Conservation (phyloP, 2,797 vertebrate species). For the Rhabdophis nuchalis region DNA sequence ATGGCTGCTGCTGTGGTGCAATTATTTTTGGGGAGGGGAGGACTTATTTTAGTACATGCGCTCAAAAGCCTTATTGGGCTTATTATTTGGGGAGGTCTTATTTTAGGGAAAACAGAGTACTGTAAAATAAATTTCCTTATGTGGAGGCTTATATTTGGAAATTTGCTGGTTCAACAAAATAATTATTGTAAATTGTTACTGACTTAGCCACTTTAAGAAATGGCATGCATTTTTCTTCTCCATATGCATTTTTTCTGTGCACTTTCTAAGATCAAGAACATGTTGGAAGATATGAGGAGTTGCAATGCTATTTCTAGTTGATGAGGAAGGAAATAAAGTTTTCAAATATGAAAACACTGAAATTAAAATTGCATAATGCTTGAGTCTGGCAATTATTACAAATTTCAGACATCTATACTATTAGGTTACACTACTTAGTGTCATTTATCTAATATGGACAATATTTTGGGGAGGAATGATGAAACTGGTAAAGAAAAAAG, state of each 20-base stretch:
- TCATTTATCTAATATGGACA: neutral
- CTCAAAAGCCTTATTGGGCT: too few relatives aligned
- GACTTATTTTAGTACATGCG: too few relatives aligned
- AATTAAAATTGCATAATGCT: neutral
- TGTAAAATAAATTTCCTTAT: neutral
- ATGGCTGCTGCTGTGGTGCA: too few relatives aligned
- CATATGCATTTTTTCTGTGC: neutral
- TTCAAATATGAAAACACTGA: neutral
- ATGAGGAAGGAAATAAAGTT: neutral
- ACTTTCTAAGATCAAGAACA: neutral
- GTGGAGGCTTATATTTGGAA: neutral
- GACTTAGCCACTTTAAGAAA: neutral
- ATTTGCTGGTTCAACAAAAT: neutral
- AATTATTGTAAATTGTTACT: neutral
- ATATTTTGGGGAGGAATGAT: neutral
- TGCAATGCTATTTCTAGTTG: neutral
- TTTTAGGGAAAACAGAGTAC: too few relatives aligned
- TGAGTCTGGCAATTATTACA: neutral
- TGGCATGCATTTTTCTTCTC: neutral
- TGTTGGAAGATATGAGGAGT: neutral
- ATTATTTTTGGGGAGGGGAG: too few relatives aligned
- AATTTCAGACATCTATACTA: neutral
- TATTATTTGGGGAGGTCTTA: too few relatives aligned
- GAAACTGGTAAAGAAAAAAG: neutral
- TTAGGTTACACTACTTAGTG: neutral